Conservation (phyloP, 2,113 vertebrate species). For the Rana temporaria region DNA sequence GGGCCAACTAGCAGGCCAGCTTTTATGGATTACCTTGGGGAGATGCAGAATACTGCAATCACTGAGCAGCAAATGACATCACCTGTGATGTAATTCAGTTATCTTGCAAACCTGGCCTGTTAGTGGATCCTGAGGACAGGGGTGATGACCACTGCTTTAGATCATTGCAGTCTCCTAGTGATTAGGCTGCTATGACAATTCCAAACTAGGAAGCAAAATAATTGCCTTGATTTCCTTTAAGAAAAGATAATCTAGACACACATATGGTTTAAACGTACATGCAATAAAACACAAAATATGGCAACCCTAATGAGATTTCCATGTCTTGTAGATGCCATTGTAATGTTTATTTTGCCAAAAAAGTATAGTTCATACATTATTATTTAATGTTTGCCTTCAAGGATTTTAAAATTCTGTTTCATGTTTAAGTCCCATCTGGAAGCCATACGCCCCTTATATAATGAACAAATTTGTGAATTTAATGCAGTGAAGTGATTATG, state of each 20-base stretch:
- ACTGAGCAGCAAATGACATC: too few relatives aligned
- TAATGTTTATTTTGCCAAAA: conserved; percentile 39
- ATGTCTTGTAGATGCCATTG: conserved; percentile 18
- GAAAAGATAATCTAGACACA: background rate
- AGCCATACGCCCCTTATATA: conserved; percentile 20
- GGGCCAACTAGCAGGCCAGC: too few relatives aligned
- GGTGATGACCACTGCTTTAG: too few relatives aligned
- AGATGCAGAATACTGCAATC: too few relatives aligned
- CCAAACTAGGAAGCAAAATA: background rate
- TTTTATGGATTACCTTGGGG: too few relatives aligned
- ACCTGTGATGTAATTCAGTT: too few relatives aligned
- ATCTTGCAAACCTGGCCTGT: too few relatives aligned
- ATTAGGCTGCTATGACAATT: background rate
- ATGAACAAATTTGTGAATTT: background rate
- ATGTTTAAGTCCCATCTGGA: conserved; percentile 17
- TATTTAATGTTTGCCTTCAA: conserved; percentile 22
- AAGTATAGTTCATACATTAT: conserved; percentile 7
- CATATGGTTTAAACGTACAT: background rate
- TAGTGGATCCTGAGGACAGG: too few relatives aligned
- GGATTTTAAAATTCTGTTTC: background rate
- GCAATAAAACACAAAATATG: background rate
- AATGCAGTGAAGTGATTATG: background rate
- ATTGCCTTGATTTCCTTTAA: background rate
- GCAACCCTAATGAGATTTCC: background rate
- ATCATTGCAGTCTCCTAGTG: background rate